phyloP scores from a whole-genome alignment of 2,797 vertebrate species.

The Cheirogaleus major region DNA sequence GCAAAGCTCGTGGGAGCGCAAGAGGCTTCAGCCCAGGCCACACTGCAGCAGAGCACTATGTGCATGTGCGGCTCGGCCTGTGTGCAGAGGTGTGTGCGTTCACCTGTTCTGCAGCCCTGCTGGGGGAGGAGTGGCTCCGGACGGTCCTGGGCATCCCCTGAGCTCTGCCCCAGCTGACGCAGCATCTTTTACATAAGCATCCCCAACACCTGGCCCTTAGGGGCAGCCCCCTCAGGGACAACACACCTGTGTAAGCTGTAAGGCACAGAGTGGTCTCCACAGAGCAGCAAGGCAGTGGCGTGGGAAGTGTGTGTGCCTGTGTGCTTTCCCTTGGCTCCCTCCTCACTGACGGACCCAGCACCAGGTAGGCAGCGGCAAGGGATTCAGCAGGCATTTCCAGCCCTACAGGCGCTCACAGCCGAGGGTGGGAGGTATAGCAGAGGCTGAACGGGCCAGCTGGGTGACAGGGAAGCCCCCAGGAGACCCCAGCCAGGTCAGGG shows the following conservation, averaged over 20 bases:
- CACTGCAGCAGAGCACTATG: background rate
- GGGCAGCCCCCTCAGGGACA: background rate
- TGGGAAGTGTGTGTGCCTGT: background rate
- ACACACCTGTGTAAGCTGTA: background rate
- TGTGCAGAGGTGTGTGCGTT: background rate
- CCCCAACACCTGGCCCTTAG: background rate
- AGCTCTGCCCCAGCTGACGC: background rate
- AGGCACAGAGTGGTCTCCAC: background rate
- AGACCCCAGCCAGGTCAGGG: background rate
- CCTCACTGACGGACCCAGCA: background rate
- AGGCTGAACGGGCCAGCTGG: background rate
- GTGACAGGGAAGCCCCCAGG: background rate
- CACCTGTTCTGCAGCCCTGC: background rate
- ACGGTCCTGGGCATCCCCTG: background rate
- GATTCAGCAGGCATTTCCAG: background rate
- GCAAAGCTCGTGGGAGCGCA: background rate
- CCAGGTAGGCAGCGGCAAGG: background rate
- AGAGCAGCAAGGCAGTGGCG: background rate
- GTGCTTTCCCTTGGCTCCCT: background rate
- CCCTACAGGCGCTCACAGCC: background rate
- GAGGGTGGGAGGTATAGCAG: background rate
- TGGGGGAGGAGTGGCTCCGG: background rate
- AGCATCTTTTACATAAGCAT: background rate
- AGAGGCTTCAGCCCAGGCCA: background rate
- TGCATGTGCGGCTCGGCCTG: accelerated